A percentile compares a stretch with the other conserved stretches of the same genome.
These are phyloP conservation scores for Anastrepha ludens DNA, from an alignment of 1,140 invertebrate species.

Conservation along the genomic window DNA sequence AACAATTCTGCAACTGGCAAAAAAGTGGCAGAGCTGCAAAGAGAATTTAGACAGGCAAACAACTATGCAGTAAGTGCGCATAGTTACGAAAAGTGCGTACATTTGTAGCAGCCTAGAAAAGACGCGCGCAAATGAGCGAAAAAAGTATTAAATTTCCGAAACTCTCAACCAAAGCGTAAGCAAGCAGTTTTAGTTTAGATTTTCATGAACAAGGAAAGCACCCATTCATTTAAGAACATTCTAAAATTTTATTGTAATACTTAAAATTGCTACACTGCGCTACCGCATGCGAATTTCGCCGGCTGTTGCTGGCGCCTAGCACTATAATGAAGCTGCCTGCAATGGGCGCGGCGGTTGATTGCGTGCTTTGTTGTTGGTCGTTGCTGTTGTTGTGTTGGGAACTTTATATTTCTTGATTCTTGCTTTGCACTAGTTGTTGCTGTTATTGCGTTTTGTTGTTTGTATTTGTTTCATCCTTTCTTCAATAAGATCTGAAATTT, in stretches of 20 bases:
- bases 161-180: not conserved
- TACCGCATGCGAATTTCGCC: not conserved
- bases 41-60: not conserved
- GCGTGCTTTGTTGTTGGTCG: not conserved
- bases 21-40: not conserved
- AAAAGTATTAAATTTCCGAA: not conserved
- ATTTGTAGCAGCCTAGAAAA: not conserved
- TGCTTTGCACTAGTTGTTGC: not conserved
- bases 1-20: constrained; percentile 17
- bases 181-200: not conserved
- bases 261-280: not conserved
- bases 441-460: not conserved
- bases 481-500: constrained; percentile 18
- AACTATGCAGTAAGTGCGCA: not conserved
- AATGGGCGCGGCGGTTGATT: no score
- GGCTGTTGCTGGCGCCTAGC: not conserved
- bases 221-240: not conserved
- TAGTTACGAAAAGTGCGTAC: not conserved
- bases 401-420: not conserved
- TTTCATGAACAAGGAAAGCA: not conserved
- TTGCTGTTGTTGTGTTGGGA: not conserved
- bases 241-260: not conserved
- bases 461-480: constrained; percentile 7
- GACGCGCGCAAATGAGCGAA: not conserved
- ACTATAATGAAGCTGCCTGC: not conserved